Base-by-base conservation (phyloP, 2,888 invertebrate species). In the Octonoba sinensis region DNA sequence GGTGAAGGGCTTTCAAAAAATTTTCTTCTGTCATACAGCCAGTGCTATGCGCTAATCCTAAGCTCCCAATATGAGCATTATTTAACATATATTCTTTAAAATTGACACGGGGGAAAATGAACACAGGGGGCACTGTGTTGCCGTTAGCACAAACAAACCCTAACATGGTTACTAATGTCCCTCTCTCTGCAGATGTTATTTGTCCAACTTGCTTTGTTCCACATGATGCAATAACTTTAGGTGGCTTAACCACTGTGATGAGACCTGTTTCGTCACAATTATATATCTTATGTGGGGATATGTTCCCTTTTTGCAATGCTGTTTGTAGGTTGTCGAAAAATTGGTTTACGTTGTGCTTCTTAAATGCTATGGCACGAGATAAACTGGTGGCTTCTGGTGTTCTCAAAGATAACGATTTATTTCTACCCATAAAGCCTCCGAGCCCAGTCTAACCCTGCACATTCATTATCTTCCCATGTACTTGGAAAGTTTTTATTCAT, bases 141-240 rank as follows among this genome's bases (percentile, higher is more conserved):
- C 54, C 54, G 18, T 54, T 54, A 18, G 54, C 11, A 54, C 54
- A 16, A 54, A 54, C 18, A 18, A 54, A 54, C 16, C 18, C n/a
- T 54, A 54, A 54, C 54, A 54, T 54, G 16, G 54, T 54, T n/a
- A 54, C 54, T 54, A 54, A 54, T 54, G 6, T 54, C 6, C 54
- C 54, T 62, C 44, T 6, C 16, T 62, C 24, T 44, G 44, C 36
- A 36, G n/a, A n/a, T n/a, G n/a, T n/a, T n/a, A n/a, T n/a, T n/a
- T n/a, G n/a, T n/a, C n/a, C n/a, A n/a, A n/a, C n/a, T n/a, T n/a
- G n/a, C n/a, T n/a, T n/a, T n/a, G n/a, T n/a, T n/a, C n/a, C n/a
- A n/a, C n/a, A n/a, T n/a, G 62, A 18, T 8, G 62, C 62, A 62
- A 36, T 62, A 62, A 62, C 62, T 62, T 62, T 36, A 44, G 44